Percentiles rank a stretch among this genome's conserved stretches.
Conservation (phyloP, 2,113 vertebrate genomes). For the Picathartes gymnocephalus region DNA sequence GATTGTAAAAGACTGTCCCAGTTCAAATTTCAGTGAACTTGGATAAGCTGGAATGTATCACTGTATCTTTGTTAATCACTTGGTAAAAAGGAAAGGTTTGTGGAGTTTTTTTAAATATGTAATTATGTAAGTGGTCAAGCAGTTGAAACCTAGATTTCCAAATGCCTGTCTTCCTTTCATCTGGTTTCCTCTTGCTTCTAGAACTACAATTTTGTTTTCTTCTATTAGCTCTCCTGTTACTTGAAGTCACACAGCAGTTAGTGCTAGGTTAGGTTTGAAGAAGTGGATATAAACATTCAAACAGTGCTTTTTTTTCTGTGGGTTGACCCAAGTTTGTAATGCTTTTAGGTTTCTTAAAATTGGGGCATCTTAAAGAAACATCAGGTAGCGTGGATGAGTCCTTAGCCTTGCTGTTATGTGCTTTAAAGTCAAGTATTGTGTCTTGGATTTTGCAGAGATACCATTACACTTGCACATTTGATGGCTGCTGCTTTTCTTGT, state of each 20-base stretch:
- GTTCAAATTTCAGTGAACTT: not conserved
- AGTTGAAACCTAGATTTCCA: not conserved
- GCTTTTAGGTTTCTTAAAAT: not conserved
- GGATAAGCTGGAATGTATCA: not conserved
- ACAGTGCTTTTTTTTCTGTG: not conserved
- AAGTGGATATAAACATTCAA: not conserved
- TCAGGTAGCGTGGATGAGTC: rapidly evolving
- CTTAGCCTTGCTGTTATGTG: not conserved
- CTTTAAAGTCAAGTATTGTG: rapidly evolving
- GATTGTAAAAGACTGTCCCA: not conserved
- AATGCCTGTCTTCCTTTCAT: not conserved
- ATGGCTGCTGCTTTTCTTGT: not conserved
- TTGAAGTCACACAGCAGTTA: not conserved
- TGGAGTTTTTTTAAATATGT: not conserved
- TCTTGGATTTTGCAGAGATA: not conserved
- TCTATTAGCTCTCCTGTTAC: not conserved
- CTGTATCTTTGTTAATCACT: not conserved
- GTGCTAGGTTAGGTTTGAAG: not conserved
- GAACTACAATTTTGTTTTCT: not conserved
- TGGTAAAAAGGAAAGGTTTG: not conserved
- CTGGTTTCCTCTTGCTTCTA: not conserved
- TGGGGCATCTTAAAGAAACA: not conserved
- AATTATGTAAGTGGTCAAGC: not conserved
- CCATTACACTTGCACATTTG: not conserved
- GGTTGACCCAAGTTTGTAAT: not conserved